Evolutionary conservation across 2,797 vertebrate genomes (phyloP), one percentile per base, ranked within the genome.

Genomic region (Sebastes aleutianus): DNA sequence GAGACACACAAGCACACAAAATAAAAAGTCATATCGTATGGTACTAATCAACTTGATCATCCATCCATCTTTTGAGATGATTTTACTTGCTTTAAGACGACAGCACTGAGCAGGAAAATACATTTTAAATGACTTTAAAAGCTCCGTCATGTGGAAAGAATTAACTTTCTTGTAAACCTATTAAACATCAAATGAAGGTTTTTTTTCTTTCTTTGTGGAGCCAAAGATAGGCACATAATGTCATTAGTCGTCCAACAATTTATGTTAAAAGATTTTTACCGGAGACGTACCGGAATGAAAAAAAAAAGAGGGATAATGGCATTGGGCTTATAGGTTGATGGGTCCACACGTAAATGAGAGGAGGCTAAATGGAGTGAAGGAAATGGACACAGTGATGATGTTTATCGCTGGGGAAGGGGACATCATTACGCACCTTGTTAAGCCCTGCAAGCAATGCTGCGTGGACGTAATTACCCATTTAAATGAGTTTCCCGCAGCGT

Each of bases 371-470:
- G 82, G 79, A 93, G 84, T 83, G 89, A 92, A 80, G 87, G 73
- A 91, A 93, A 90, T 86, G 90, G 92, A 91, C 88, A 76, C 47
- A 67, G 85, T 81, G 89, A 91, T 92, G 89, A 90, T 91, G 91
- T 92, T 95, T 89, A 93, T 93, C 63, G 67, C 85, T 14, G 82
- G 84, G 79, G 86, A 90, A 92, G 81, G 83, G 86, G 82, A 92
- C 94, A 92, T 94, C 91, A 93, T 94, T 93, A 94, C 54, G 91
- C 89, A 95, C 91, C 92, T 93, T 95, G 91, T 94, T 93, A 93
- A 93, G 57, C 90, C 89, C 90, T 76, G 86, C 90, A 86, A 93
- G 92, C 85, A 79, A 87, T 80, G 88, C 87, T 82, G 87, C 77
- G 27, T 88, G 77, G 81, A 87, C 58, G 58, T 92, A 90, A 95